Evolutionary conservation across 2,888 invertebrate genomes (phyloP).

Genomic region (Stictocephala bisonia): DNA sequence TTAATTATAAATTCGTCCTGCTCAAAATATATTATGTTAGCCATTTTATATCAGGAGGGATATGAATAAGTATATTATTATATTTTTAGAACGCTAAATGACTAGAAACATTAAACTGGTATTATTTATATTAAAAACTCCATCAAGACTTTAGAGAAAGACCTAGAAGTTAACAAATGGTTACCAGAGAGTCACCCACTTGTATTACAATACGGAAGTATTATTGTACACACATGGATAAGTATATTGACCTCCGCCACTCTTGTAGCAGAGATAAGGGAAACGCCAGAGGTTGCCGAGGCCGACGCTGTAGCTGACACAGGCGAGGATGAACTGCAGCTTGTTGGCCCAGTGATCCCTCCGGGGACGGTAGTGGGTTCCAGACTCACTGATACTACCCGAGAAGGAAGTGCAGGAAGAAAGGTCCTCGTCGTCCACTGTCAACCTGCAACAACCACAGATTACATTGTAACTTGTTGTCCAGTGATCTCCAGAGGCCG

Average conservation of each 20-base stretch:
- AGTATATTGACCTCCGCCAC: constrained; percentile 80
- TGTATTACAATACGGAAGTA: too few relatives aligned
- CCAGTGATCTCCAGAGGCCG: constrained; percentile 80
- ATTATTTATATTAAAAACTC: too few relatives aligned
- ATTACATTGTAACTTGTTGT: constrained; percentile 89
- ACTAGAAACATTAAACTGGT: too few relatives aligned
- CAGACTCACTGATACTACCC: constrained; percentile 56
- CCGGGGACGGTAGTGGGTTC: constrained; percentile 62
- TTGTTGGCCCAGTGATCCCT: constrained; percentile 90
- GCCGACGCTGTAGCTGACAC: constrained; percentile 90
- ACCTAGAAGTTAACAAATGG: too few relatives aligned
- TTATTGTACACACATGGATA: constrained; percentile 46
- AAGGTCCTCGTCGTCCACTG: constrained; percentile 69
- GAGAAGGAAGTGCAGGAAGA: constrained; percentile 79
- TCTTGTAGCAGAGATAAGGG: constrained; percentile 92
- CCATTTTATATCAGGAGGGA: too few relatives aligned
- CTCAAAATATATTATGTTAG: too few relatives aligned
- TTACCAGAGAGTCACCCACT: too few relatives aligned
- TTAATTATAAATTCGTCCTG: too few relatives aligned
- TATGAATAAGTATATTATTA: too few relatives aligned
- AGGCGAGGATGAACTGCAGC: constrained; percentile 88
- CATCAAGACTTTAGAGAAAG: too few relatives aligned
- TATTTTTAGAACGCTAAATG: too few relatives aligned
- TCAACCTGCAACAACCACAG: constrained; percentile 43
- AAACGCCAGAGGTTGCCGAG: constrained; percentile 93